Percentiles rank a stretch among this genome's conserved stretches.
Evolutionary conservation across 2,797 vertebrate genomes (phyloP).

Genomic region (Hozukius guyotensis): DNA sequence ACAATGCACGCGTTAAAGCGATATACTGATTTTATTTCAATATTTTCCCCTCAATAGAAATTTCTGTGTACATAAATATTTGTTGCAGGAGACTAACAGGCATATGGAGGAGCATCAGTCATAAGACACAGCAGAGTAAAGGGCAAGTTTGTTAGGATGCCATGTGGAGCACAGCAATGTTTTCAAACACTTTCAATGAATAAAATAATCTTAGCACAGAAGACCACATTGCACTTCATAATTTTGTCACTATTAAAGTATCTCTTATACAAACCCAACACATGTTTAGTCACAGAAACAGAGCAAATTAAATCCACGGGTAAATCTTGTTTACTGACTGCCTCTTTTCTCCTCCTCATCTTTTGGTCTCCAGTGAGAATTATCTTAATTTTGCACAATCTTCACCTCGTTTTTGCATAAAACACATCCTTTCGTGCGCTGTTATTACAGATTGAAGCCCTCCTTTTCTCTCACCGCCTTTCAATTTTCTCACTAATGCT

Average conservation of each 20-base stretch:
- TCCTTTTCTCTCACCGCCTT: neutral
- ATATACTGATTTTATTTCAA: conserved; percentile 55
- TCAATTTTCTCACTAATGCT: neutral
- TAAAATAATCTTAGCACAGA: conserved; percentile 53
- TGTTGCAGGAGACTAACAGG: conserved; percentile 62
- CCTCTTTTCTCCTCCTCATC: neutral
- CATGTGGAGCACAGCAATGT: conserved; percentile 52
- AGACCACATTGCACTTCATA: conserved; percentile 55
- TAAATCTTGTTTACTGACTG: conserved; percentile 7
- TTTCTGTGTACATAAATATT: conserved; percentile 69
- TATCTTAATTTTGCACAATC: conserved; percentile 23
- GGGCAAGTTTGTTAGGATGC: conserved; percentile 30
- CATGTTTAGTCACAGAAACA: conserved; percentile 39
- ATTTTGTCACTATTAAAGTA: conserved; percentile 51
- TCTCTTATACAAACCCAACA: conserved; percentile 30
- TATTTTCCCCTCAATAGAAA: conserved; percentile 60
- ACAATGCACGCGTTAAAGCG: neutral
- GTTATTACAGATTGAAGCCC: conserved; percentile 28
- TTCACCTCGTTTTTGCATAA: conserved; percentile 38
- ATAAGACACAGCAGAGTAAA: conserved; percentile 54
- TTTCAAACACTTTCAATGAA: conserved; percentile 35
- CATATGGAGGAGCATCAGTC: conserved; percentile 59
- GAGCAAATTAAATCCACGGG: conserved; percentile 35
- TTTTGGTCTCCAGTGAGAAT: conserved; percentile 26
- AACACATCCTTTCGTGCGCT: conserved; percentile 45